Evolutionary conservation across 2,113 vertebrate genomes (phyloP).

Genomic region (Myotis lucifugus): DNA sequence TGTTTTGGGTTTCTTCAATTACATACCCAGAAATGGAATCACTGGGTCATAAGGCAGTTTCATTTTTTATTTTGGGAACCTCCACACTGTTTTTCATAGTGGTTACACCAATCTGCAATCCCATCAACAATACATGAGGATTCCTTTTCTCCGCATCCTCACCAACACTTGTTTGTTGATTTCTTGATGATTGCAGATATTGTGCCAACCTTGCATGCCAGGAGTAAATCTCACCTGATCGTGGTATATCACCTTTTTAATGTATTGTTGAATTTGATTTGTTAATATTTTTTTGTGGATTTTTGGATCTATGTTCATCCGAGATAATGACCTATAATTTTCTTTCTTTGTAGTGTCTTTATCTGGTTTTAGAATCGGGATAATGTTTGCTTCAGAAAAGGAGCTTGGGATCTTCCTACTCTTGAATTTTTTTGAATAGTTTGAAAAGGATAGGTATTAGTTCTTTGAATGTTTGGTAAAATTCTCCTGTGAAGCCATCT

Average conservation of each 20-base stretch:
- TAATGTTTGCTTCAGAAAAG: neutral
- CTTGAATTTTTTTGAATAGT: neutral
- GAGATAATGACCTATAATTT: neutral
- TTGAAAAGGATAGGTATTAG: neutral
- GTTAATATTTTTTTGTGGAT: neutral
- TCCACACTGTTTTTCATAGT: neutral
- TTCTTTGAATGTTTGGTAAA: neutral
- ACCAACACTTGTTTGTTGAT: neutral
- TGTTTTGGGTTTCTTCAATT: neutral
- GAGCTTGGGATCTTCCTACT: neutral
- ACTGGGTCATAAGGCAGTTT: neutral
- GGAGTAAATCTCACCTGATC: neutral
- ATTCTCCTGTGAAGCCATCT: neutral
- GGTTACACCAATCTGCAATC: neutral
- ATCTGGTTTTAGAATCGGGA: neutral
- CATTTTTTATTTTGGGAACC: neutral
- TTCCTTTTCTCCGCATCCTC: neutral
- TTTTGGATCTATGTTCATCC: neutral
- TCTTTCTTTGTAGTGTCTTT: neutral
- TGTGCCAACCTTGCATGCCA: neutral
- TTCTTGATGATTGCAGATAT: neutral
- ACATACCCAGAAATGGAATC: neutral
- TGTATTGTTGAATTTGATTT: neutral
- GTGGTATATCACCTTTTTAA: neutral
- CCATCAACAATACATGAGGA: too few species aligned